Conservation (phyloP, 92 coral and sea anemone species). For the Actinostola sp. region DNA sequence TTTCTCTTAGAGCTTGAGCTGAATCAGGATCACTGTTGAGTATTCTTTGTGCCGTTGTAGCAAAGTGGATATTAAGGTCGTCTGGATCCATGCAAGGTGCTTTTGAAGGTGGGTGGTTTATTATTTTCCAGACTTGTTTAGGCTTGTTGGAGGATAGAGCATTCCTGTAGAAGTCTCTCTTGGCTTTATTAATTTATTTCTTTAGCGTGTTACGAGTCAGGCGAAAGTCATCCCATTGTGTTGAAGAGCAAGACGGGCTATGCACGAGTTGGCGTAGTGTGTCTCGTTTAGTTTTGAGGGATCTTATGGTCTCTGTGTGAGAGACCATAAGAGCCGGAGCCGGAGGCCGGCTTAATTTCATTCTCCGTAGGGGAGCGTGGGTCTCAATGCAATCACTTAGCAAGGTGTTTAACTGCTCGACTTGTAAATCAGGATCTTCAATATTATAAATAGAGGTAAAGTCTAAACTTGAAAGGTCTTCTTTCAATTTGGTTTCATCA, state of each 20-base stretch:
- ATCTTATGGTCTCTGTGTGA: conserved; percentile 16
- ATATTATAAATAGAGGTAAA: background rate
- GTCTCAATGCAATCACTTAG: conserved; percentile 37
- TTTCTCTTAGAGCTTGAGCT: no score
- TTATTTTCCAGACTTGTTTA: conserved; percentile 35
- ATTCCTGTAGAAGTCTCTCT: conserved; percentile 13
- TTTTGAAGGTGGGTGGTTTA: conserved; percentile 33
- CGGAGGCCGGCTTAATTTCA: conserved; percentile 43
- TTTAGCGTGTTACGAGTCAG: conserved; percentile 22
- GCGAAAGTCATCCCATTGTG: conserved; percentile 10
- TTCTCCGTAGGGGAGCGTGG: conserved; percentile 39
- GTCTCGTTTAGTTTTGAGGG: conserved; percentile 35
- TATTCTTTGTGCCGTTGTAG: conserved; percentile 27
- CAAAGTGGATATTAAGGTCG: conserved; percentile 31
- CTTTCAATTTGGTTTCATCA: background rate
- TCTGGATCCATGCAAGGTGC: conserved; percentile 28
- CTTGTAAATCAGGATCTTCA: conserved; percentile 17
- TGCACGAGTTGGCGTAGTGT: conserved; percentile 9
- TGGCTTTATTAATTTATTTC: conserved; percentile 1
- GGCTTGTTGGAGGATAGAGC: conserved; percentile 37
- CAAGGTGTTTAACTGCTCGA: background rate
- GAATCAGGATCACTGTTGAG: no score
- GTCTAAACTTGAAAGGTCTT: conserved; percentile 15
- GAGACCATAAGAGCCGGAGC: conserved; percentile 43
- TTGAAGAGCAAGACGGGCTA: background rate